These are phyloP conservation scores for Neodiprion pinetum DNA, from an alignment of 1,140 invertebrate species.

Conservation along the genomic window DNA sequence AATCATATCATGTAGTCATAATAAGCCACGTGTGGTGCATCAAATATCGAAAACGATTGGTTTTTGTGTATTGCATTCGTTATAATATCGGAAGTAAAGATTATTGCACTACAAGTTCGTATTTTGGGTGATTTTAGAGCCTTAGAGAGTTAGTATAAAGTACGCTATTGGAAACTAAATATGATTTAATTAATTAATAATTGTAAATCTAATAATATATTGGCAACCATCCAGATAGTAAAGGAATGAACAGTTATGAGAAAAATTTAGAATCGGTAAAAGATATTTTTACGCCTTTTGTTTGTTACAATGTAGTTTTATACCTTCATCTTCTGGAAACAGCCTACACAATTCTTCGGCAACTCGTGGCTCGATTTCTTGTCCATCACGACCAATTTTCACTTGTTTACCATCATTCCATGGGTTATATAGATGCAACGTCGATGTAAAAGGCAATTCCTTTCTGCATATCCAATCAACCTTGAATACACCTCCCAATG, in stretches of 20 bases:
- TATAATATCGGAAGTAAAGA: no score
- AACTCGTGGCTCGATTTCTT: conserved; percentile 95
- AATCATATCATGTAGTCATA: no score
- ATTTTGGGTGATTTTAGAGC: no score
- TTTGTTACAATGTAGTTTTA: neutral
- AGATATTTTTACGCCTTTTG: neutral
- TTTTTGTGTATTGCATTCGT: no score
- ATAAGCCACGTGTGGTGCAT: no score
- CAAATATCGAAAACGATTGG: no score
- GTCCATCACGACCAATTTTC: conserved; percentile 97
- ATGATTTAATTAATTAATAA: no score
- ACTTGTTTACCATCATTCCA: conserved; percentile 99
- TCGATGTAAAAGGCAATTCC: conserved; percentile 91
- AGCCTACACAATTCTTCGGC: conserved; percentile 93
- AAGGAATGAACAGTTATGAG: conserved; percentile 18
- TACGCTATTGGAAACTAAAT: no score
- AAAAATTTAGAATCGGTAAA: neutral
- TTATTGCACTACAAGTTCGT: no score
- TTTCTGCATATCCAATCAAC: conserved; percentile 97
- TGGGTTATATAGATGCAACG: conserved; percentile 93
- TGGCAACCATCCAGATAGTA: no score
- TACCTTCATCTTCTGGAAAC: conserved; percentile 90
- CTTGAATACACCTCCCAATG: conserved; percentile 93
- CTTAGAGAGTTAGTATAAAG: no score
- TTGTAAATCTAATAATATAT: no score